These are phyloP conservation scores for Spea multiplicata DNA, from an alignment of 2,113 vertebrate genomes.

Conservation along the genomic window DNA sequence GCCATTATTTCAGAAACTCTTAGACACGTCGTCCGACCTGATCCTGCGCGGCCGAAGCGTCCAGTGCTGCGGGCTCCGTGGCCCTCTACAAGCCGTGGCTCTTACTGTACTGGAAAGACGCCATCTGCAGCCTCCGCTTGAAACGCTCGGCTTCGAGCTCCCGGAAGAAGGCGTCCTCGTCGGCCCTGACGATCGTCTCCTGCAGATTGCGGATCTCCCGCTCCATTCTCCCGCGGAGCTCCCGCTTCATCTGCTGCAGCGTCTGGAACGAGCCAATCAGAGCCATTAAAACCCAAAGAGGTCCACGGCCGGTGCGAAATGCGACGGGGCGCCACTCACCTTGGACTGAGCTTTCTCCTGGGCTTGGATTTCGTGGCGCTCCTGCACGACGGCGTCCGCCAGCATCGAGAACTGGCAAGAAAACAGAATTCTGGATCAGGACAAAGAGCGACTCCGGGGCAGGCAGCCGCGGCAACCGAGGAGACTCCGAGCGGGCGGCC, in stretches of 20 bases:
- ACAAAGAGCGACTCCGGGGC: not conserved
- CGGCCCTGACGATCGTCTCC: constrained; percentile 75
- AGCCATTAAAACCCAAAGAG: too few relatives aligned
- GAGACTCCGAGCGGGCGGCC: not conserved
- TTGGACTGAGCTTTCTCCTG: constrained; percentile 85
- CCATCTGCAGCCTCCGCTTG: constrained; percentile 75
- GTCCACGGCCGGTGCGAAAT: too few relatives aligned
- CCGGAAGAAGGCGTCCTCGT: constrained; percentile 80
- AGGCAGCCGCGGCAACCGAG: not conserved
- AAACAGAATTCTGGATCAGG: not conserved
- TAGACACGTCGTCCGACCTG: too few relatives aligned
- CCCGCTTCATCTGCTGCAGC: constrained; percentile 80
- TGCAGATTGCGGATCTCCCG: constrained; percentile 86
- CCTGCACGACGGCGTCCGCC: constrained; percentile 82
- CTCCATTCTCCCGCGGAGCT: constrained; percentile 86
- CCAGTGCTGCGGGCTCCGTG: not conserved
- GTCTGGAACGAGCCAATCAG: constrained; percentile 63
- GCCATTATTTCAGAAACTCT: too few relatives aligned
- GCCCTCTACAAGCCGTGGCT: constrained; percentile 61
- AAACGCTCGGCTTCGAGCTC: constrained; percentile 84
- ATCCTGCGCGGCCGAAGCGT: too few relatives aligned
- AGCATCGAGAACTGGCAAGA: constrained; percentile 84
- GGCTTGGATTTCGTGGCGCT: constrained; percentile 78
- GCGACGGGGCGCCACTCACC: constrained; percentile 59
- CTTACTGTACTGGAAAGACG: constrained; percentile 83